phyloP scores from a whole-genome alignment of 2,113 vertebrate genomes.

The Eulemur macaco region DNA sequence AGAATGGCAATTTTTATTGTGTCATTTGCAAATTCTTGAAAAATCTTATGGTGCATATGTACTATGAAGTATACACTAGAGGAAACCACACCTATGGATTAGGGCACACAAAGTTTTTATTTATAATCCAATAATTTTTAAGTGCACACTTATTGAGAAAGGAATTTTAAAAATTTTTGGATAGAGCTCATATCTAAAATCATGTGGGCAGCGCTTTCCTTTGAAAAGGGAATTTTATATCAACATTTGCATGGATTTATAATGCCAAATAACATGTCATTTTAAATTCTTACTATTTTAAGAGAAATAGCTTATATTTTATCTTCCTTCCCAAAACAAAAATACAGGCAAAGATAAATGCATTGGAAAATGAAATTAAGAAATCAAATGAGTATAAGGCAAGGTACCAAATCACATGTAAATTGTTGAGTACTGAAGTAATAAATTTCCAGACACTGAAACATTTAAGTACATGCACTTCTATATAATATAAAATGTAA shows the following conservation, averaged over 20 bases:
- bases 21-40: neutral
- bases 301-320: neutral
- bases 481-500: too few species aligned
- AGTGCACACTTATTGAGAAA: neutral
- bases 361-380: neutral
- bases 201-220: neutral
- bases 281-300: neutral
- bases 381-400: neutral
- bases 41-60: neutral
- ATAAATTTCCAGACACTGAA: too few species aligned
- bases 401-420: neutral
- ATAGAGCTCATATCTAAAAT: neutral
- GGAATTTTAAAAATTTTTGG: neutral
- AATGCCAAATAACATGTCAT: neutral
- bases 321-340: neutral
- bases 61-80: neutral
- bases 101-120: neutral
- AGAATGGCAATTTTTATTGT: neutral
- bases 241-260: neutral
- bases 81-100: neutral
- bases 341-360: neutral
- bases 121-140: neutral
- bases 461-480: too few species aligned
- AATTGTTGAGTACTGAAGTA: too few species aligned
- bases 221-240: neutral